A percentile compares a stretch with the other conserved stretches of the same genome.
These are phyloP conservation scores for Eclectus roratus DNA, from an alignment of 2,113 vertebrate species.

Conservation along the genomic window DNA sequence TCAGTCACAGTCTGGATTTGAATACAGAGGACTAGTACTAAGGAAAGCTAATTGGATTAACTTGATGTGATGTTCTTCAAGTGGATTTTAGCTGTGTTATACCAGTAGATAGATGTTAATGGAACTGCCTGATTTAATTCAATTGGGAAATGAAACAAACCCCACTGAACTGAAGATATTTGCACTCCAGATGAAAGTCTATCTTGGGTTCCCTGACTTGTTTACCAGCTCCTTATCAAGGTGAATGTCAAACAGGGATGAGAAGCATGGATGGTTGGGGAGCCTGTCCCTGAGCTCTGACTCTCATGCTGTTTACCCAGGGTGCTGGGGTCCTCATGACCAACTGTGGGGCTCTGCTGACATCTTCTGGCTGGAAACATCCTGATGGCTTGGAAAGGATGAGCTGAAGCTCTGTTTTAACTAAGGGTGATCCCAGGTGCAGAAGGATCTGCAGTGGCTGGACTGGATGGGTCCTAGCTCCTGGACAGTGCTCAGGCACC, in stretches of 20 bases:
- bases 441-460: not conserved
- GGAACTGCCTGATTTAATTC: not conserved
- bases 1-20: not conserved
- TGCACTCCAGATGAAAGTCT: not conserved
- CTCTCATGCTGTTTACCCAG: too few relatives aligned
- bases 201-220: not conserved
- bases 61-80: not conserved
- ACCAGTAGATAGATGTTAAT: not conserved
- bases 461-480: not conserved
- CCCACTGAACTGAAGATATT: fast-evolving
- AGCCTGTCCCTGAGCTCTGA: not conserved
- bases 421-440: not conserved
- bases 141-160: not conserved
- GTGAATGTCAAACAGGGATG: fast-evolving
- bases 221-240: not conserved
- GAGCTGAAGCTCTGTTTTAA: not conserved
- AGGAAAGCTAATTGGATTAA: not conserved
- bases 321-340: fast-evolving
- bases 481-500: not conserved
- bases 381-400: not conserved
- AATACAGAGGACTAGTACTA: not conserved
- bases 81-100: not conserved
- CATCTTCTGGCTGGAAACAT: not conserved
- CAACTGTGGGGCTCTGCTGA: not conserved
- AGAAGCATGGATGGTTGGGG: fast-evolving